Percentiles rank a stretch among this genome's conserved stretches.
These are phyloP conservation scores for Oncorhynchus keta DNA, from an alignment of 2,113 vertebrate genomes.

Conservation along the genomic window DNA sequence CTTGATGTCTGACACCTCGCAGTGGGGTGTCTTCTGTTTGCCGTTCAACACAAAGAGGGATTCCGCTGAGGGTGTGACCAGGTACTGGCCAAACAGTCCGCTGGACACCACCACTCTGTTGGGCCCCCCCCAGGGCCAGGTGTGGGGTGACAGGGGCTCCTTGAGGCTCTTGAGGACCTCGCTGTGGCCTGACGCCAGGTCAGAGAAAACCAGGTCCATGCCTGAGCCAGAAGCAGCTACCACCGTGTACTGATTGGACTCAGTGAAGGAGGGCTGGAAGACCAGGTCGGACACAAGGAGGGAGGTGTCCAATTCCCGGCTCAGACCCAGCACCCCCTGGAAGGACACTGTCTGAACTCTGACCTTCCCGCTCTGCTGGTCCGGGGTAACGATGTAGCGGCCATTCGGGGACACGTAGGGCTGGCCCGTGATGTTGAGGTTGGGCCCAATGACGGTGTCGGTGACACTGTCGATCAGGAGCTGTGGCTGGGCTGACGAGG, in stretches of 20 bases:
- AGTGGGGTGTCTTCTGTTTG: conserved; percentile 83
- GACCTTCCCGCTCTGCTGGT: conserved; percentile 65
- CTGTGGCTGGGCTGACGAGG: conserved; percentile 54
- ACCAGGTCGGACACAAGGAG: conserved; percentile 79
- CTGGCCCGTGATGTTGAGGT: conserved; percentile 70
- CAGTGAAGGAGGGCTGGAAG: conserved; percentile 87
- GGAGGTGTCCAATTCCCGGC: conserved; percentile 68
- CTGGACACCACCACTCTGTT: conserved; percentile 86
- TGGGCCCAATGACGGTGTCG: conserved; percentile 81
- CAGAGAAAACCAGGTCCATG: conserved; percentile 83
- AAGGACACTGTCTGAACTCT: conserved; percentile 82
- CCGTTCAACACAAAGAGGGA: conserved; percentile 90
- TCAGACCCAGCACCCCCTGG: conserved; percentile 78
- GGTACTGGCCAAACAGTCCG: conserved; percentile 91
- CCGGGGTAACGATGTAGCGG: conserved; percentile 81
- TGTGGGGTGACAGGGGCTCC: conserved; percentile 73
- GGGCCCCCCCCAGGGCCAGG: conserved; percentile 82
- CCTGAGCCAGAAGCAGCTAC: conserved; percentile 80
- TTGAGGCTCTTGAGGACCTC: conserved; percentile 81
- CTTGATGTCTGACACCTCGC: conserved; percentile 89
- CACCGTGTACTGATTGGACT: conserved; percentile 81
- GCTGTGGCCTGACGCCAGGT: conserved; percentile 81
- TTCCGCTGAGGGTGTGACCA: conserved; percentile 83
- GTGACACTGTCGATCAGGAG: conserved; percentile 89
- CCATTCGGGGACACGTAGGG: conserved; percentile 84